A percentile compares a stretch with the other conserved stretches of the same genome.
Evolutionary conservation across 2,113 vertebrate species (phyloP).

Genomic region (Bostrychus sinensis): DNA sequence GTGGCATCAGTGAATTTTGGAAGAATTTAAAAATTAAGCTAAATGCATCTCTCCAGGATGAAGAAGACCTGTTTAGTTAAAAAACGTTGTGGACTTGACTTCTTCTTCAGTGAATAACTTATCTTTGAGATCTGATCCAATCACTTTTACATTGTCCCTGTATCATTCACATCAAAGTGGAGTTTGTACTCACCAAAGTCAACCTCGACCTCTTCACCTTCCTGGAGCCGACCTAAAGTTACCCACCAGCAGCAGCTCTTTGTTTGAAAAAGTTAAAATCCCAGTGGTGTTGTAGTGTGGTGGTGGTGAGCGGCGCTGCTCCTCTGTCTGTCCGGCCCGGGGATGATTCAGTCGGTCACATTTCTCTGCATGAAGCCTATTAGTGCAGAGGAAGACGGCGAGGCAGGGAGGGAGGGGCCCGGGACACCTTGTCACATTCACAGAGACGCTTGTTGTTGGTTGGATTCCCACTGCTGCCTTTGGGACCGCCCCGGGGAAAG

Average conservation of each 20-base stretch:
- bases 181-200: conserved; percentile 13
- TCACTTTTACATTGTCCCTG: background rate
- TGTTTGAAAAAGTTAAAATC: conserved; percentile 2
- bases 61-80: no score
- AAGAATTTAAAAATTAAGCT: no score
- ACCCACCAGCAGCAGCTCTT: background rate
- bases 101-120: no score
- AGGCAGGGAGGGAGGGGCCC: conserved; percentile 1
- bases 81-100: no score
- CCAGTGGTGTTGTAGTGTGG: background rate
- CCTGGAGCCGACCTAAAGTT: background rate
- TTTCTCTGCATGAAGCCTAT: conserved; percentile 13
- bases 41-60: no score
- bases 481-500: conserved; percentile 2
- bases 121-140: background rate
- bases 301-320: background rate
- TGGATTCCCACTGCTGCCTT: background rate
- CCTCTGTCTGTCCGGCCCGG: conserved; percentile 1
- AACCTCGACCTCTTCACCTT: conserved; percentile 11
- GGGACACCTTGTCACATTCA: conserved; percentile 4
- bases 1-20: no score
- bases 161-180: background rate
- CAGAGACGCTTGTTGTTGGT: conserved; percentile 1
- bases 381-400: background rate
- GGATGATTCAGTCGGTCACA: conserved; percentile 8